Evolutionary conservation across 2,797 vertebrate genomes (phyloP), one percentile per base, ranked within the genome.

Genomic region (Gymnoscopelus braueri): DNA sequence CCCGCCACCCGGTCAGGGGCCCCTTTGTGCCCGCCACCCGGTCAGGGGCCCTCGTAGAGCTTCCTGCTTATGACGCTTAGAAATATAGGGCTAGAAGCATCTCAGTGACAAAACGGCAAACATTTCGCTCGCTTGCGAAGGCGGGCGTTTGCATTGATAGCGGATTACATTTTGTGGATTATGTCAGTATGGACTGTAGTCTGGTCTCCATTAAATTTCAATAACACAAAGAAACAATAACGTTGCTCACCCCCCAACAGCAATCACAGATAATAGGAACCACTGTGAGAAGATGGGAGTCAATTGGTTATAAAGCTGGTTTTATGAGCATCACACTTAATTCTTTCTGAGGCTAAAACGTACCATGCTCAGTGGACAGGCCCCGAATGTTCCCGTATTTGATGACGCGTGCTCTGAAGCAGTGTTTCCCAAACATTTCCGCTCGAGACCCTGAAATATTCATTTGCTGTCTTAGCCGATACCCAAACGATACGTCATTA

Each of bases 61-160:
- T 90, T 92, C 82, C 81, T 88, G 85, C 86, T 90, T 86, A 78
- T 61, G 67, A 89, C 57, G 83, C 84, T 85, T 89, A 84, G 87
- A 88, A 78, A 66, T 81, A 86, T 87, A 91, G 87, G 88, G 89
- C 85, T 91, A 84, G 87, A 90, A 79, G 84, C 89, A 87, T 89
- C 82, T 86, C 86, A 82, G 79, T 78, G 84, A 44, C 39, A 10
- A 84, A 87, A 87, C 50, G 62, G 75, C 64, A 32, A 72, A 82
- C 79, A 79, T 85, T 81, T 84, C 13, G 79, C 78, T 78, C 9
- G 60, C 81, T 84, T 84, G 67, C 74, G 83, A 78, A 60, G 74
- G 82, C 72, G 29, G 74, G 39, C 39, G 39, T 39, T 39, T 59
- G 59, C 81, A 82, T 79, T 73, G 74, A 69, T 84, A 80, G 84